Evolutionary conservation across 2,797 vertebrate genomes (phyloP).

Genomic region (Mormyrops boulengeri): DNA sequence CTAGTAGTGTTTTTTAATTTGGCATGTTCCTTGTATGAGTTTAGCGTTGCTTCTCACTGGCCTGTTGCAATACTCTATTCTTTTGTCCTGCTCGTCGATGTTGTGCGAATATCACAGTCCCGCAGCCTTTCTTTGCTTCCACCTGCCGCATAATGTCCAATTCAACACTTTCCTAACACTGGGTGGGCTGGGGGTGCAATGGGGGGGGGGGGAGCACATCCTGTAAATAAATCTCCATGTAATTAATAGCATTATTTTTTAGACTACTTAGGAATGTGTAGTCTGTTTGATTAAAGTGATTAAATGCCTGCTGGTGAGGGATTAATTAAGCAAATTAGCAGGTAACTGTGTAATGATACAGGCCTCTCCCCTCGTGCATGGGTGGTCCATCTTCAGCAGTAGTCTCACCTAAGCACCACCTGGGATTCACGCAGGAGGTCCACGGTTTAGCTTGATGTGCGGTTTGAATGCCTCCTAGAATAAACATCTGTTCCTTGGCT

Average conservation of each 20-base stretch:
- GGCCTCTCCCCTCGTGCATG: neutral
- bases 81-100: neutral
- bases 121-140: neutral
- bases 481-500: neutral
- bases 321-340: neutral
- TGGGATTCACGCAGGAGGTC: neutral
- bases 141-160: neutral
- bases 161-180: neutral
- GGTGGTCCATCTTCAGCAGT: neutral
- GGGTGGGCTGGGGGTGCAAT: neutral
- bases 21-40: neutral
- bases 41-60: neutral
- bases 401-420: neutral
- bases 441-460: neutral
- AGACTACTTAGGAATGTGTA: conserved; percentile 10
- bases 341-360: conserved; percentile 3
- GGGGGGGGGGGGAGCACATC: neutral
- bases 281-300: neutral
- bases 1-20: neutral
- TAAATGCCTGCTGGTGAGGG: conserved; percentile 1
- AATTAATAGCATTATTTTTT: neutral
- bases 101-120: neutral
- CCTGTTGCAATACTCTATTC: neutral
- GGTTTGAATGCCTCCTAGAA: neutral
- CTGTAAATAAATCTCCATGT: neutral